Percentiles rank a stretch among this genome's conserved stretches.
Evolutionary conservation across 2,797 vertebrate species (phyloP).

Genomic region (Todus mexicanus): DNA sequence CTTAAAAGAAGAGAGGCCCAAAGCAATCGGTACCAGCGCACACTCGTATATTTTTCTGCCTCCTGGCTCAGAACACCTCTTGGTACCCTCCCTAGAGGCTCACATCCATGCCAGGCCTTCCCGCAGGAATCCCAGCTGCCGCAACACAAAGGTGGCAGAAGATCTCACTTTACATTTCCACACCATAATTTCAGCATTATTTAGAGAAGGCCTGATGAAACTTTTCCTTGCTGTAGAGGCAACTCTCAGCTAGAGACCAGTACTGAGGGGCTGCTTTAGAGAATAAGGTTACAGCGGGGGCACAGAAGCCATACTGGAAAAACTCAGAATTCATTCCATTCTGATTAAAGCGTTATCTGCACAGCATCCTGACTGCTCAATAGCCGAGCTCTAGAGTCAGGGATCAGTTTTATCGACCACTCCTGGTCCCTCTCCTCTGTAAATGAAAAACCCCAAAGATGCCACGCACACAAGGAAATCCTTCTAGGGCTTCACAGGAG

Average conservation of each 20-base stretch:
- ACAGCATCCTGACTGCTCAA: background rate
- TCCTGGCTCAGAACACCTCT: background rate
- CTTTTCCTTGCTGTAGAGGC: background rate
- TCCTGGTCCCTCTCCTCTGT: background rate
- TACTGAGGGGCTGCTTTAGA: background rate
- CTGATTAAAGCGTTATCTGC: background rate
- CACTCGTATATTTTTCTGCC: background rate
- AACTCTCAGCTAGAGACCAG: background rate
- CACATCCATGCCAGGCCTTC: background rate
- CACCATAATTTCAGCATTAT: background rate
- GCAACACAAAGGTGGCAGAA: background rate
- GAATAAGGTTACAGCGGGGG: background rate
- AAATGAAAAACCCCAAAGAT: background rate
- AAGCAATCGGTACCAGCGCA: background rate
- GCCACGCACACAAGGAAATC: background rate
- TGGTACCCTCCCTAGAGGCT: background rate
- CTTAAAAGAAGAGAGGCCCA: background rate
- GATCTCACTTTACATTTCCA: background rate
- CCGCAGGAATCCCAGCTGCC: background rate
- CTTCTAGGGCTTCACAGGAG: background rate
- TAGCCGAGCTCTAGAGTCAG: background rate
- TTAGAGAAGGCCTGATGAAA: background rate
- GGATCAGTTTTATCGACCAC: fast-evolving
- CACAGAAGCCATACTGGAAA: background rate
- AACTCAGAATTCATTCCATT: background rate